A percentile compares a stretch with the other conserved stretches of the same genome.
Conservation (phyloP, 2,797 vertebrate species). For the Gallinago stenura region DNA sequence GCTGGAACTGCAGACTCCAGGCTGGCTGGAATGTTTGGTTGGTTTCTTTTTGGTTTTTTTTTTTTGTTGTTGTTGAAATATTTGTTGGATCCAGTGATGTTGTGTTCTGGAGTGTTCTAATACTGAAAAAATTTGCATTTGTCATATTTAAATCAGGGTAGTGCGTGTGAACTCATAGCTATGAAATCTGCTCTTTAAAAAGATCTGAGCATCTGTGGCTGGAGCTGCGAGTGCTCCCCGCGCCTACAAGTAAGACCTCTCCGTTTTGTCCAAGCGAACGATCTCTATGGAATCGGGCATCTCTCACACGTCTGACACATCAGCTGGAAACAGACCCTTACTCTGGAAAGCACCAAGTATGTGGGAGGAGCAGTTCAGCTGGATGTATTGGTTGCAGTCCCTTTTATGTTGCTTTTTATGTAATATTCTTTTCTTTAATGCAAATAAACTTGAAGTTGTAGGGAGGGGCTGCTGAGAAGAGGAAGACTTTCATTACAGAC, state of each 20-base stretch:
- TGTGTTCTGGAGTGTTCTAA: background rate
- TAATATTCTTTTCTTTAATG: background rate
- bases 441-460: slow-evolving; percentile 30
- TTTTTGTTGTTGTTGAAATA: background rate
- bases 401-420: slow-evolving; percentile 44
- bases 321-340: background rate
- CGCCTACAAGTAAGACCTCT: background rate
- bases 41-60: background rate
- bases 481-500: slow-evolving; percentile 44
- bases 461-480: slow-evolving; percentile 29
- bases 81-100: background rate
- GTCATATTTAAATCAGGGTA: background rate
- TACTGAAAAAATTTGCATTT: background rate
- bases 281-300: background rate
- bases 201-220: background rate
- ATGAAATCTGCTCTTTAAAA: background rate
- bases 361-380: slow-evolving; percentile 28
- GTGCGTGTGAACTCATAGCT: background rate
- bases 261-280: background rate
- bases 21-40: background rate
- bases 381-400: background rate
- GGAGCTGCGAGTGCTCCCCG: background rate
- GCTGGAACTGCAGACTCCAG: background rate
- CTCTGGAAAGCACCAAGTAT: background rate
- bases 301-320: background rate